Base-by-base conservation (phyloP, 1,140 invertebrate genomes). In the Platorchestia sp. region DNA sequence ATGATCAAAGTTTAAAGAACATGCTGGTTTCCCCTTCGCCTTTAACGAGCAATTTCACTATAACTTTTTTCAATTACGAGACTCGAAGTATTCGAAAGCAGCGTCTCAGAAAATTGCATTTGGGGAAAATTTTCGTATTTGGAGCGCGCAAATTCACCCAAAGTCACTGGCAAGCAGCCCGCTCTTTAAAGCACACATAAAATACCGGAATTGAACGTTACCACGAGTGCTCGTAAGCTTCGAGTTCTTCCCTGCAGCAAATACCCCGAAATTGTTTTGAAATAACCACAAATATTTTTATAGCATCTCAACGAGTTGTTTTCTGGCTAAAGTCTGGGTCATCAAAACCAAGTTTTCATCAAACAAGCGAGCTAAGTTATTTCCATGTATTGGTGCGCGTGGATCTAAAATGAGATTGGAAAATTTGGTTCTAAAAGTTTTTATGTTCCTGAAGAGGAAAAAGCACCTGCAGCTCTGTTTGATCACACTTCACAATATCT, bases 1-100 rank as follows among this genome's bases (percentile, higher is more conserved):
- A 75, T 75, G 59, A 75, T 75, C 59, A 75, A 75, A 75, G 59
- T 75, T 75, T 75, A 75, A 75, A 75, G 59, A 75, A 75, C 59
- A 75, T 75, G 59, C 59, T 75, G 59, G 59, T 75, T 75, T 75
- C 59, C 59, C 59, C 59, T 36, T 19, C 59, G 59, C 36, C 59
- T 27, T 75, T 75, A 75, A 75, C 59, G 59, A 75, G 59, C 59
- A 75, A 75, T 75, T 75, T 75, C 59, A 75, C 59, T 75, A 75
- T 75, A 75, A 75, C 59, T 75, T 75, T 75, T 75, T 75, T 75
- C 59, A 75, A 75, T 75, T 75, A 75, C 59, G 59, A 75, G 59
- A 22, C 59, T 75, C 59, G 36, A 75, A 75, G 59, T 75, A 75
- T 75, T 75, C 59, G 59, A 75, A 75, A 27, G 59, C 59, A 22